Evolutionary conservation across 1,140 invertebrate genomes (phyloP).

Genomic region (Drosophila kohkoa): DNA sequence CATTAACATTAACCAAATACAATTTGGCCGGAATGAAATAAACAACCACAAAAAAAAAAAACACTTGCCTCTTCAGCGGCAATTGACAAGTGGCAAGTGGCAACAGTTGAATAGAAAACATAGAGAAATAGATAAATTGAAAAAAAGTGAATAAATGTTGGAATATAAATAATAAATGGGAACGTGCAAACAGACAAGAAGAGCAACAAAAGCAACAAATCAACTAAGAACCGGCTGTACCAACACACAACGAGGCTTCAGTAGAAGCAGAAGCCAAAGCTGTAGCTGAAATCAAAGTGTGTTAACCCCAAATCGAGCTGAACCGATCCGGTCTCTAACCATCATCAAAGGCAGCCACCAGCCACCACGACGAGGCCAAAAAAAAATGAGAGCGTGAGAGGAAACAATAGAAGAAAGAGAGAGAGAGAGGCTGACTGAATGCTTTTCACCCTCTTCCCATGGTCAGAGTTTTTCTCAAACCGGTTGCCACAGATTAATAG

Average conservation of each 20-base stretch:
- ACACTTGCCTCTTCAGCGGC: constrained; percentile 23
- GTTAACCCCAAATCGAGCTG: constrained; percentile 65
- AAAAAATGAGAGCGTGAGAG: neutral
- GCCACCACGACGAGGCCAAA: too few species aligned
- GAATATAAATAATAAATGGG: constrained; percentile 11
- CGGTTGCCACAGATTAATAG: constrained; percentile 27
- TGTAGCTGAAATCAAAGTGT: constrained; percentile 52
- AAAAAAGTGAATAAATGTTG: constrained; percentile 15
- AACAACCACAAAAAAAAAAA: neutral
- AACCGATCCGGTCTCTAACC: constrained; percentile 42
- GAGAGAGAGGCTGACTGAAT: neutral
- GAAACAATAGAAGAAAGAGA: neutral
- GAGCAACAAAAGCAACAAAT: constrained; percentile 4
- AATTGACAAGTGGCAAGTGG: constrained; percentile 49
- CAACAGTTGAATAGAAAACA: constrained; percentile 34
- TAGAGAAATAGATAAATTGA: neutral
- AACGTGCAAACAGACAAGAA: constrained; percentile 50
- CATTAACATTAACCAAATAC: constrained; percentile 36
- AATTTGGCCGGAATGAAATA: constrained; percentile 20
- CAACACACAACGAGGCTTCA: constrained; percentile 31
- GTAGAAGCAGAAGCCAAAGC: constrained; percentile 32
- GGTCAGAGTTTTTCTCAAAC: constrained; percentile 30
- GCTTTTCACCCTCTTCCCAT: constrained; percentile 31
- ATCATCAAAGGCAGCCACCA: neutral
- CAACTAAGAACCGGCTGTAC: constrained; percentile 35